A percentile compares a stretch with the other conserved stretches of the same genome.
Conservation (phyloP, 2,797 vertebrate genomes). For the Pipistrellus pipistrellus region DNA sequence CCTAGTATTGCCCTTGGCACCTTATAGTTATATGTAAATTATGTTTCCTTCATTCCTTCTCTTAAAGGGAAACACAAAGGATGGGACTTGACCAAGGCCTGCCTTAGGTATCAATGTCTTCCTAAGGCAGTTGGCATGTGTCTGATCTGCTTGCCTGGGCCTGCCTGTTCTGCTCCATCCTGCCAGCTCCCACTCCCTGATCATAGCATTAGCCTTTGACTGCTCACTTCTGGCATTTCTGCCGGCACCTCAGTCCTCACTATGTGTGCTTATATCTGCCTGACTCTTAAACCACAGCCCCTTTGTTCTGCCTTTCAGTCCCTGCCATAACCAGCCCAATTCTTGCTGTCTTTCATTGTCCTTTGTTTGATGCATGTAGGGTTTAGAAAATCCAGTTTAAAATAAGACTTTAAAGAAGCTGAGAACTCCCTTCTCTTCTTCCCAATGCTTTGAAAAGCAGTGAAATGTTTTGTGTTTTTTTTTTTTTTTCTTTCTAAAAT, state of each 20-base stretch:
- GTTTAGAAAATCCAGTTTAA: background rate
- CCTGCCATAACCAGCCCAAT: background rate
- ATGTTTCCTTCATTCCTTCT: background rate
- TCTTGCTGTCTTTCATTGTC: background rate
- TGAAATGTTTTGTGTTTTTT: background rate
- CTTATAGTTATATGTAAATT: slow-evolving; percentile 8
- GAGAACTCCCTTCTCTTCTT: background rate
- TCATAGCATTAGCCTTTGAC: background rate
- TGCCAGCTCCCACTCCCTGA: background rate
- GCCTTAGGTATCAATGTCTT: background rate
- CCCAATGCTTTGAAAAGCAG: background rate
- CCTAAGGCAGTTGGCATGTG: background rate
- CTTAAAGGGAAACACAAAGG: background rate
- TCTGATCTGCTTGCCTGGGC: background rate
- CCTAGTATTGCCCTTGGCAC: background rate
- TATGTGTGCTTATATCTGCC: background rate
- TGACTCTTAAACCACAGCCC: background rate
- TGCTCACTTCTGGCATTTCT: background rate
- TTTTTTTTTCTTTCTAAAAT: background rate
- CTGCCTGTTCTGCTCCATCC: background rate
- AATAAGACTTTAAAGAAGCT: background rate
- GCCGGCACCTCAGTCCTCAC: background rate
- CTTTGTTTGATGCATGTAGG: background rate
- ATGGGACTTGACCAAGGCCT: background rate
- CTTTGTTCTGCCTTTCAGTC: background rate